Evolutionary conservation across 2,888 invertebrate genomes (phyloP), one percentile per base, ranked within the genome.

Genomic region (Ectobius pallidus): DNA sequence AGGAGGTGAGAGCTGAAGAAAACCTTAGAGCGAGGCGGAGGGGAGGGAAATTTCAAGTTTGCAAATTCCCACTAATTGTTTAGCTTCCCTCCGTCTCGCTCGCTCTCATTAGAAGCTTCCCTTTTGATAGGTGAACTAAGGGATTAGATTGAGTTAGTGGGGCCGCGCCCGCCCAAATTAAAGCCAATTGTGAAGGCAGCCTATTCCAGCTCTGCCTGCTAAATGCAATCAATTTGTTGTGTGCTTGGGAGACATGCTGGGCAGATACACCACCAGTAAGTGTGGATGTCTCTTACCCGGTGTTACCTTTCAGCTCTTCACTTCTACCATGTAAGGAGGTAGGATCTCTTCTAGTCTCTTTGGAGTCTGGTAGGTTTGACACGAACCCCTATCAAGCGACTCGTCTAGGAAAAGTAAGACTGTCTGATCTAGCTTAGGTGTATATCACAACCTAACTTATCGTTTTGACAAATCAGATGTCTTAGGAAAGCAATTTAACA

Each of bases 1-100:
- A 42, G 75, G 74, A 71, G 80, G 80, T 80, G 74, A 78, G 78
- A 76, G 70, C 27, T 46, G 6, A n/a, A n/a, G n/a, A n/a, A n/a
- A n/a, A 3, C 30, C 34, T 44, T n/a, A 58, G 52, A 16, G 34
- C 42, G 42, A 18, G 62, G 49, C n/a, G 32, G 16, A 62, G 67
- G 72, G 72, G 44, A 67, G 69, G 32, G 52, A 58, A 25, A 30
- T 32, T n/a, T 42, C 55, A 69, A 74, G 27, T 44, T 65, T 70
- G 73, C 74, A 74, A 73, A 72, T 73, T 70, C 65, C 32, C 75
- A 49, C 74, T 74, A 75, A 75, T 75, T 74, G 73, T 69, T 69
- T 69, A 69, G 67, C 69, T 73, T 34, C 46, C 46, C 70, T 58
- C 58, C 39, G 20, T 46, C 62, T 62, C 39, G 34, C 72, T 58